Base-by-base conservation (phyloP, 2,113 vertebrate genomes). In the Arenaria interpres region DNA sequence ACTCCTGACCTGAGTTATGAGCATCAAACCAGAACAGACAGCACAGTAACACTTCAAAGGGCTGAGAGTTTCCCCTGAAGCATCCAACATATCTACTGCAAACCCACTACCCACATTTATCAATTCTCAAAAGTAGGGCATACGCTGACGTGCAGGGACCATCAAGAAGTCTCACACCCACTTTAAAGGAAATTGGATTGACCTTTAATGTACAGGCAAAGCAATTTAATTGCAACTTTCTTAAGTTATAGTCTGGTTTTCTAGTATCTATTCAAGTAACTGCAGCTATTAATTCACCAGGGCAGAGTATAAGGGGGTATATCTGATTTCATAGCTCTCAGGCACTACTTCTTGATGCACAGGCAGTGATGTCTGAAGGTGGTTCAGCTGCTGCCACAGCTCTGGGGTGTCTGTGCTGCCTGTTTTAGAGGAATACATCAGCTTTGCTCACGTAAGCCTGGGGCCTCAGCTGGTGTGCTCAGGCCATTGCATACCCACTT, bases 271-370 rank as follows among this genome's bases (percentile, higher is more conserved):
- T 8, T 54, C 19, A 28, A 76, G n/a, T 41, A 76, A 30, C 21
- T 81, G 39, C 45, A 86, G 39, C 48, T 77, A 33, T 20, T 46
- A 41, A 20, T 14, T 37, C 3, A 1, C 19, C 32, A 63, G 41
- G 37, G 71, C 76, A 79, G 37, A 39, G 48, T 7, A 17, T 6
- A 41, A 45, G 19, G 0, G 10, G 14, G 13, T 14, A 0, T 5
- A 14, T 35, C 35, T 51, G 72, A 23, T 71, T 68, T 39, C 53
- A 18, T 10, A 41, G 51, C 39, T 32, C 48, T 5, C 25, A 22
- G 80, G 59, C 27, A 32, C 48, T 63, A 9, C 16, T 63, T 41
- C 41, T 5, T 53, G 41, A 14, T 22, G 25, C 20, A 3, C 32
- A 64, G 30, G 27, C 57, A 73, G 64, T 4, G 35, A 50, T 60